Conservation (phyloP, 2,797 vertebrate species). For the Podarcis lilfordi region DNA sequence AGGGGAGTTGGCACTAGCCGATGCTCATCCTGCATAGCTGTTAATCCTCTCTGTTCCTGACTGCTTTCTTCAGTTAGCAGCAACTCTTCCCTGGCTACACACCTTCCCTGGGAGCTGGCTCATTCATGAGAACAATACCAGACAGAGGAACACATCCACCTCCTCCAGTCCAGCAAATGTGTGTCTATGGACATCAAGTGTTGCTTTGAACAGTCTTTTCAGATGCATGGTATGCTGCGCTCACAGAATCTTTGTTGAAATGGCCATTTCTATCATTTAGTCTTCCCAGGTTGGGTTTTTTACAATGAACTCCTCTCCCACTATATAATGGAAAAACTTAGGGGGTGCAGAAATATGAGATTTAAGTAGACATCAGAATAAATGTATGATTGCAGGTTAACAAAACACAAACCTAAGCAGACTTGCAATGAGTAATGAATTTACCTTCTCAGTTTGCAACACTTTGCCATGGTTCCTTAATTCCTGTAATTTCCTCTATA, state of each 20-base stretch:
- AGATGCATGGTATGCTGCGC: not conserved
- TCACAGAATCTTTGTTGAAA: not conserved
- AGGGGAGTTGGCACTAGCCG: no score
- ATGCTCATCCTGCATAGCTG: no score
- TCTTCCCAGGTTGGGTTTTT: no score
- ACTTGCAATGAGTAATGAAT: not conserved
- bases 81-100: no score
- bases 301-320: not conserved
- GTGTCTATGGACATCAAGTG: not conserved
- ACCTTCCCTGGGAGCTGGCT: no score
- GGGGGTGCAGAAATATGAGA: not conserved
- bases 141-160: no score
- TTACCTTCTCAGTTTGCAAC: not conserved
- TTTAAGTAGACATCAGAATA: no score
- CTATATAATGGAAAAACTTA: not conserved
- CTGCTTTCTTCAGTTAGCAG: no score
- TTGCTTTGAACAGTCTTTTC: not conserved
- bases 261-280: not conserved
- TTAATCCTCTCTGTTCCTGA: no score
- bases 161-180: no score
- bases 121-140: no score
- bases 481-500: not conserved
- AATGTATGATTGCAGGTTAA: not conserved
- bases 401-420: not conserved
- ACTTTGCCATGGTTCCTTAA: not conserved